These are phyloP conservation scores for Montifringilla adamsi DNA, from an alignment of 2,113 vertebrate genomes.

Conservation along the genomic window DNA sequence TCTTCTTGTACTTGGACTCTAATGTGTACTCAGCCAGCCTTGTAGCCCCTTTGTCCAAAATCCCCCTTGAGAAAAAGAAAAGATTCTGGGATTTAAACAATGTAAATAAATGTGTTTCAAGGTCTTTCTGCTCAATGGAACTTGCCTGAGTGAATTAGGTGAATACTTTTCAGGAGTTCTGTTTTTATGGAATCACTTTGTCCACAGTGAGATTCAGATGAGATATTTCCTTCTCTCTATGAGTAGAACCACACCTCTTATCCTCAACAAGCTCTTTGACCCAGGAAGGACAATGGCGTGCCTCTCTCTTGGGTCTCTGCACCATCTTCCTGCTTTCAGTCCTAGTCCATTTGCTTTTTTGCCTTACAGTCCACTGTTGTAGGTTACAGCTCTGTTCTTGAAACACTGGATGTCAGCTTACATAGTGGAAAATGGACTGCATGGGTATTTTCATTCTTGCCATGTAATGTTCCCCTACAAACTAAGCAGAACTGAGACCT, in stretches of 20 bases:
- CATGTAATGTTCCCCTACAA: not conserved
- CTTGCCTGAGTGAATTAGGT: not conserved
- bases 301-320: not conserved
- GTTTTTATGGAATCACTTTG: not conserved
- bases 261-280: not conserved
- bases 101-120: conserved; percentile 57
- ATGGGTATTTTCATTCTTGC: not conserved
- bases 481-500: not conserved
- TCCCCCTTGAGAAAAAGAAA: not conserved
- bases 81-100: not conserved
- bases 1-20: not conserved
- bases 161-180: not conserved
- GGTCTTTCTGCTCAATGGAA: not conserved
- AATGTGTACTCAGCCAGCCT: not conserved
- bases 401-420: not conserved
- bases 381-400: not conserved
- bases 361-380: not conserved
- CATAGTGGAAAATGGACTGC: not conserved
- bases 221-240: not conserved
- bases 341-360: not conserved
- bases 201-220: not conserved
- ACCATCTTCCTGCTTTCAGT: not conserved
- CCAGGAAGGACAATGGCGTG: not conserved
- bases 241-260: not conserved
- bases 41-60: not conserved